Percentiles rank a stretch among this genome's conserved stretches.
Evolutionary conservation across 2,888 invertebrate species (phyloP).

Genomic region (Unio pictorum): DNA sequence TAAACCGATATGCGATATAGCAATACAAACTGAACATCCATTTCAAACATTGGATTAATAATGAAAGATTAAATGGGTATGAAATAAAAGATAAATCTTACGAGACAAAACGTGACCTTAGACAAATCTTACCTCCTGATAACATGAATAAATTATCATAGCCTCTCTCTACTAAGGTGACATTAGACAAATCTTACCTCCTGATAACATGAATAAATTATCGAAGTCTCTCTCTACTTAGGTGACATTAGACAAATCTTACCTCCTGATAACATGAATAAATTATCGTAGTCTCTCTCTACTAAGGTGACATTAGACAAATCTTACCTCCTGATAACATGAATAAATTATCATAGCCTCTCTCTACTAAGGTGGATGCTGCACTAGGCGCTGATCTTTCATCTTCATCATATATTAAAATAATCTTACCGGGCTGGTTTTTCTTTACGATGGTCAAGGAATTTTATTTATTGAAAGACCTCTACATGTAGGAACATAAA

Average conservation of each 20-base stretch:
- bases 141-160: slow-evolving; percentile 74
- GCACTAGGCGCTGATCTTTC: slow-evolving; percentile 70
- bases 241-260: slow-evolving; percentile 46
- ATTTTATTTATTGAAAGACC: background rate
- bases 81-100: too few species aligned
- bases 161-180: slow-evolving; percentile 72
- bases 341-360: slow-evolving; percentile 74
- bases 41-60: too few species aligned
- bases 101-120: too few species aligned
- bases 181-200: slow-evolving; percentile 63
- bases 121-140: slow-evolving; percentile 71
- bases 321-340: slow-evolving; percentile 73
- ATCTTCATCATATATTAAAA: slow-evolving; percentile 73
- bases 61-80: too few species aligned
- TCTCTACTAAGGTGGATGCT: slow-evolving; percentile 72
- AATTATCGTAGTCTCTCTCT: slow-evolving; percentile 74
- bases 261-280: slow-evolving; percentile 74
- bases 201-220: slow-evolving; percentile 74
- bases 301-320: slow-evolving; percentile 50
- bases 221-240: slow-evolving; percentile 74
- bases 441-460: slow-evolving; percentile 59
- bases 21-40: too few species aligned
- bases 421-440: slow-evolving; percentile 72
- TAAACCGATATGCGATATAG: too few species aligned
- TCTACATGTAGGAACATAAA: too few species aligned